These are phyloP conservation scores for Euphydryas editha DNA, from an alignment of 2,888 invertebrate species.

Conservation along the genomic window DNA sequence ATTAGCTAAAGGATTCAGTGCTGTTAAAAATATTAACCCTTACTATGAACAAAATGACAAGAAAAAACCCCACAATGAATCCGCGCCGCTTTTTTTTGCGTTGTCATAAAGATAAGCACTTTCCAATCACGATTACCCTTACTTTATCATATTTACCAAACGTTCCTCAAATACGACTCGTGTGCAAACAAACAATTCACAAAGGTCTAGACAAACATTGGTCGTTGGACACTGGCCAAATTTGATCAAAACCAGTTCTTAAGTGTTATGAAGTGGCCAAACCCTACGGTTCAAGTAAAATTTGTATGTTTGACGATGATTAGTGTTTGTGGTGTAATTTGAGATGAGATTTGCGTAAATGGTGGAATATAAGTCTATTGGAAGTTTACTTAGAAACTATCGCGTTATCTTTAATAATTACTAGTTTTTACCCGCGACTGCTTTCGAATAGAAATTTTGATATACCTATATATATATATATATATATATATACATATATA, in stretches of 20 bases:
- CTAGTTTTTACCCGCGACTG: no score
- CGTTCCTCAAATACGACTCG: constrained; percentile 29
- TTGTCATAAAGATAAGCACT: not conserved
- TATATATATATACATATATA: no score
- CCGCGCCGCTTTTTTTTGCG: not conserved
- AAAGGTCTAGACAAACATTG: constrained; percentile 25
- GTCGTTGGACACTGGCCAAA: constrained; percentile 33
- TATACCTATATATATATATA: no score
- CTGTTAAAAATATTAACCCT: not conserved
- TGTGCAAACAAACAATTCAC: constrained; percentile 36
- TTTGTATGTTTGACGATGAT: constrained; percentile 33
- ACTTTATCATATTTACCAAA: constrained; percentile 22
- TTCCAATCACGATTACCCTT: constrained; percentile 9
- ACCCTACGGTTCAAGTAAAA: constrained; percentile 24
- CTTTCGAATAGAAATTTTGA: no score
- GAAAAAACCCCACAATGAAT: not conserved
- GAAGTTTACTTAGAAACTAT: not conserved
- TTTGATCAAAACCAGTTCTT: constrained; percentile 34
- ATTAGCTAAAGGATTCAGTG: no score
- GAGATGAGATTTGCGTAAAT: constrained; percentile 25
- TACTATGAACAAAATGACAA: not conserved
- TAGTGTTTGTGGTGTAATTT: constrained; percentile 44
- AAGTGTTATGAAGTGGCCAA: constrained; percentile 32
- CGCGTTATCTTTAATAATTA: no score
- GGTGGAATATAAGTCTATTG: not conserved